phyloP scores from a whole-genome alignment of 2,888 invertebrate genomes.

The Rhorus exstirpatorius region DNA sequence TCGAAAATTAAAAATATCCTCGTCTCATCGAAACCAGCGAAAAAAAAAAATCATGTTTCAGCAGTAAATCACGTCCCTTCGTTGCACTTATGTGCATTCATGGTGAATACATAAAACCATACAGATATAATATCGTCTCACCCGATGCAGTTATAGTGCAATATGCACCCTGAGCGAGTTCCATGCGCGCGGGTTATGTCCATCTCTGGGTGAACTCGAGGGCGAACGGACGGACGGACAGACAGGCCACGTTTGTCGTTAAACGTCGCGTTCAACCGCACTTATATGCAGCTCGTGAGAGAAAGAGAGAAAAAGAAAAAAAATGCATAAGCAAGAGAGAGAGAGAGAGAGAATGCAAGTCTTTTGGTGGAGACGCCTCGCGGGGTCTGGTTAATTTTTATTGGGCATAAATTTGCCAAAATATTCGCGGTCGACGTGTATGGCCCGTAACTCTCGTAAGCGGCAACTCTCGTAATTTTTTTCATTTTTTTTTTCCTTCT shows the following conservation, averaged over 20 bases:
- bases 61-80: constrained; percentile 83
- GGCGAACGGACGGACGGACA: constrained; percentile 58
- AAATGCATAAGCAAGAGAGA: constrained; percentile 65
- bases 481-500: constrained; percentile 1
- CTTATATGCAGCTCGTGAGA: constrained; percentile 40
- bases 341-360: constrained; percentile 30
- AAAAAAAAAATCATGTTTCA: constrained; percentile 71
- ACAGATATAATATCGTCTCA: constrained; percentile 8
- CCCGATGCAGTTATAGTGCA: constrained; percentile 51
- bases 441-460: constrained; percentile 83
- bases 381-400: constrained; percentile 85
- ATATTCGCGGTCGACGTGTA: constrained; percentile 85
- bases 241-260: constrained; percentile 77
- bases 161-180: constrained; percentile 63
- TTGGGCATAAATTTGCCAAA: constrained; percentile 86
- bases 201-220: constrained; percentile 61
- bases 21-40: too few species aligned
- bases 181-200: constrained; percentile 65
- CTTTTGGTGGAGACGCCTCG: constrained; percentile 74
- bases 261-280: constrained; percentile 75
- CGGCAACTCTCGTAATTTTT: constrained; percentile 66
- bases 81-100: constrained; percentile 1
- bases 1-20: too few species aligned
- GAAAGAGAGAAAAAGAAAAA: constrained; percentile 28
- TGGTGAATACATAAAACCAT: neutral